Evolutionary conservation across 2,888 invertebrate genomes (phyloP).

Genomic region (Drosophila neutralis): DNA sequence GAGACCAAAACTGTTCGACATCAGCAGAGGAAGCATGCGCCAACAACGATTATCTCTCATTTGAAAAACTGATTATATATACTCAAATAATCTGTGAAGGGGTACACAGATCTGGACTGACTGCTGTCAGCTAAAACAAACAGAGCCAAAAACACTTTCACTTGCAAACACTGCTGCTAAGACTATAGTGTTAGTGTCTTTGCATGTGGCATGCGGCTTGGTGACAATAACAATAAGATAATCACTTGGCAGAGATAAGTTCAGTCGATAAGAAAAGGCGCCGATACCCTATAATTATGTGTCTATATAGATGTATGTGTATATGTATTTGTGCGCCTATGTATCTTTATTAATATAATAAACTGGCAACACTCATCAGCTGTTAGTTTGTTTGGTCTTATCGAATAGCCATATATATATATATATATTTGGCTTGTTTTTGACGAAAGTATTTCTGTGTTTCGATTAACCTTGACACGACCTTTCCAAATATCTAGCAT

Average conservation of each 20-base stretch:
- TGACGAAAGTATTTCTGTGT: conserved; percentile 2
- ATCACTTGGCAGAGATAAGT: conserved; percentile 21
- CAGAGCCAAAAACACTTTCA: conserved; percentile 9
- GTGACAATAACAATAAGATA: conserved; percentile 10
- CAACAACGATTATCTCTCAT: neutral
- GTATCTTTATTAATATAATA: too few species aligned
- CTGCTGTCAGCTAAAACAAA: neutral
- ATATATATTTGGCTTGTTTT: neutral
- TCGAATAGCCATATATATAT: neutral
- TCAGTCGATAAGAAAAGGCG: conserved; percentile 7
- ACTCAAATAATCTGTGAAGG: neutral
- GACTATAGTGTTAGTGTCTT: neutral
- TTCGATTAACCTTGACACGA: conserved; percentile 62
- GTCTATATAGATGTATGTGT: neutral
- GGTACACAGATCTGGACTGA: neutral
- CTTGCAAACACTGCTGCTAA: neutral
- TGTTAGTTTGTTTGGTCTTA: conserved; percentile 22
- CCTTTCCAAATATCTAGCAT: conserved; percentile 34
- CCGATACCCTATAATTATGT: neutral
- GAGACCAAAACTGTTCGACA: neutral
- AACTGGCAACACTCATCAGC: conserved; percentile 30
- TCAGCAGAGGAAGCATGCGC: neutral
- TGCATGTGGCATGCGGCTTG: neutral
- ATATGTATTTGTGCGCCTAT: neutral
- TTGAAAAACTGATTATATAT: neutral